Evolutionary conservation across 2,113 vertebrate genomes (phyloP), one percentile per base, ranked within the genome.

Genomic region (Hyperopisus bebe): DNA sequence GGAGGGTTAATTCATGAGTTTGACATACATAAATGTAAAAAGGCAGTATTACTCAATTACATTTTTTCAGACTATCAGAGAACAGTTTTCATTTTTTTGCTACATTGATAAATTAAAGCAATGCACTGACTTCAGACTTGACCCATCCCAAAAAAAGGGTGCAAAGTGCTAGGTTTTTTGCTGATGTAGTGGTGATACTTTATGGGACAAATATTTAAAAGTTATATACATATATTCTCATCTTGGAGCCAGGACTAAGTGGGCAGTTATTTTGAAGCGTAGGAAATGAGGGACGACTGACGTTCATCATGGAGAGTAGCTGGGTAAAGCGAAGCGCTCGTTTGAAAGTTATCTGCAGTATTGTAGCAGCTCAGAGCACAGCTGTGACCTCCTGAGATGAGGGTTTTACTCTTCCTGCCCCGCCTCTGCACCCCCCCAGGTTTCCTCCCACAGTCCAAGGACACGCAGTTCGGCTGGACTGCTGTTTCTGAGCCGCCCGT

Each of bases 401-500:
- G 31, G 70, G 31, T 74, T 74, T 77, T n/a, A 70, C 31, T 77
- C 13, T 5, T 6, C 35, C 74, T 17, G 15, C 31, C 74, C 15
- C 15, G 35, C 74, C 70, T 39, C 70, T 77, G 31, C 70, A 35
- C 11, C n/a, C 35, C 27, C 74, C 15, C 74, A 42, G 74, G 74
- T 80, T 19, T 80, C 74, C 74, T 80, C 74, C 74, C 74, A 80
- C 74, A 80, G 74, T 80, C 74, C 74, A 80, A 80, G 35, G 74
- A 80, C 74, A 42, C 17, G 35, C 31, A 5, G 35, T 15, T 80
- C 35, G 31, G 74, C 10, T 70, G 74, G 74, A 39, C 74, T 19
- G 15, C 31, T 19, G 74, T 42, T 80, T 42, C 35, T 35, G 35
- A 80, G 3, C 74, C 35, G 15, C 35, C 35, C 2, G 4, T 80